Base-by-base conservation (phyloP, 1,140 invertebrate species). In the Littorina saxatilis region DNA sequence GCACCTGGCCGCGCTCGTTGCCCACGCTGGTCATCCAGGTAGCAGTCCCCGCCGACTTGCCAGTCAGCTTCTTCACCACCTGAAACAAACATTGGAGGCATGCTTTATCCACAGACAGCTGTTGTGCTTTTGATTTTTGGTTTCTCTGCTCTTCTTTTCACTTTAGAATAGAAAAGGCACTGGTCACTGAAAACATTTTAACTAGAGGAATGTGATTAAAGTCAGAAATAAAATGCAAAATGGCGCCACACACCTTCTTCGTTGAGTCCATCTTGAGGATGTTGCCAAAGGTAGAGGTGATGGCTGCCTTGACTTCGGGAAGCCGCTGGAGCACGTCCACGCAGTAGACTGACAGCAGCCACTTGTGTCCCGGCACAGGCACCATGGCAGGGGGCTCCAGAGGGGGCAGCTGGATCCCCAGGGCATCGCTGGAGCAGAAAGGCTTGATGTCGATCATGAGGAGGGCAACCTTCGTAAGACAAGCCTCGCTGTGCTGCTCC, bases 181-280 rank as follows among this genome's bases (percentile, higher is more conserved):
- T 9, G 0, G 17, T n/a, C 27, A 73, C 70, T 39, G 2, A 20
- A 3, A 11, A 43, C 68, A 40, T n/a, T 32, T 23, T n/a, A 73
- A 4, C 20, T n/a, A 73, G 9, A n/a, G 35, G 2, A 73, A 27
- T 20, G 2, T 17, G 11, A 32, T 37, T 73, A 17, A 17, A n/a
- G 27, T 39, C 37, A 3, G 27, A 7, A 15, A 39, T 17, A 17
- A 40, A 73, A 11, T 39, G 5, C 23, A 5, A 37, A 70, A 70
- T 7, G 37, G 27, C 9, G 0, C 15, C 29, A 9, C 29, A 43
- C 27, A 47, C 74, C 1, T 81, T 82, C 79, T 85, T 87, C 0
- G 86, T 86, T 2, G 86, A 88, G 75, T 87, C 86, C 66, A 88
- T 80, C 70, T 88, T 87, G 5, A 88, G 43, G 23, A 87, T 73